Evolutionary conservation across 2,888 invertebrate species (phyloP), one percentile per base, ranked within the genome.

Genomic region (Zygaena filipendulae): DNA sequence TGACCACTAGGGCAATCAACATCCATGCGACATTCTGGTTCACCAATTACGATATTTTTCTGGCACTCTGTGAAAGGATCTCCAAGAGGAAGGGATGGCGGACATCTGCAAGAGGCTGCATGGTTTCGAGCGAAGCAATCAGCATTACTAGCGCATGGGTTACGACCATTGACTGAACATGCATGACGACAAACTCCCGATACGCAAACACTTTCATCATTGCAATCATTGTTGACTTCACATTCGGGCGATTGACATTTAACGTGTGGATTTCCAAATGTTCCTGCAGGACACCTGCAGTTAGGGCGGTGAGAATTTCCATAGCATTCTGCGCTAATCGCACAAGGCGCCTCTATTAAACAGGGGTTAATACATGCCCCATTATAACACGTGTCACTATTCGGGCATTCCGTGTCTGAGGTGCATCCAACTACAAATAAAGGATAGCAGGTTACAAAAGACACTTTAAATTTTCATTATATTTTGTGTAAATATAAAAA

Each of bases 281-380:
- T 87, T 16, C 92, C 92, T 1, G 81, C 52, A 3, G 88, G 87
- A 58, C 95, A 95, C 52, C 85, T 87, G 54, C 95, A 95, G 26
- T 87, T 84, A 0, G 92, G 86, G 32, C 88, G 83, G 58, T 95
- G 94, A 43, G 86, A 85, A 43, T 85, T 84, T 4, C 93, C 92
- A 49, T 85, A 90, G 57, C 95, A 95, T 63, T 90, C 88, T 0
- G 93, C 94, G 49, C 88, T 92, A 25, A 88, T 82, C 4, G 92
- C 90, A 54, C 95, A 95, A 4, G 91, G 90, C 56, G 92, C 89
- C 34, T 85, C 85, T 11, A 91, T 59, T 9, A 90, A 72, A 51
- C 94, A 94, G 12, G 93, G 92, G 53, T 87, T 90, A 6, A 92
- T 77, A 52, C 93, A 94, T 49, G 89, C 88, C 2, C 87, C 86